Conservation (phyloP, 2,113 vertebrate species). For the Aix galericulata region DNA sequence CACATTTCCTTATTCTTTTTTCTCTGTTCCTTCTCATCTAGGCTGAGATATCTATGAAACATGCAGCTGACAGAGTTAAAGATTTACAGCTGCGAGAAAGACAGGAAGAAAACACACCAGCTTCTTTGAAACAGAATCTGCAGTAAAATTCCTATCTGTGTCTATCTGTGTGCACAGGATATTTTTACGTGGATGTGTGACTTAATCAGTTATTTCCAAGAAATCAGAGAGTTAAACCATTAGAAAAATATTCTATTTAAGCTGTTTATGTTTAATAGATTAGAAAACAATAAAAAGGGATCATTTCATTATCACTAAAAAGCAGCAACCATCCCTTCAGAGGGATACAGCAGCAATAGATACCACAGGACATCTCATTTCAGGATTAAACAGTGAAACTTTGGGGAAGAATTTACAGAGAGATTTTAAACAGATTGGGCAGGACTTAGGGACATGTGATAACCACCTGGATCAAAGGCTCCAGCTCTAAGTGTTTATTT, state of each 20-base stretch:
- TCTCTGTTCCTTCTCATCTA: neutral
- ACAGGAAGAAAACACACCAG: neutral
- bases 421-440: neutral
- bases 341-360: neutral
- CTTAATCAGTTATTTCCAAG: neutral
- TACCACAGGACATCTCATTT: neutral
- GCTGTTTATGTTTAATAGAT: neutral
- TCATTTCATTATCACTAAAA: neutral
- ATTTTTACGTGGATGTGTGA: neutral
- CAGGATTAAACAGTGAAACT: neutral
- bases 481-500: neutral
- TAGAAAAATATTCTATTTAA: neutral
- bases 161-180: neutral
- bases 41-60: neutral
- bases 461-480: neutral
- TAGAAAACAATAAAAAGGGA: slow-evolving; percentile 15
- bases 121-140: neutral
- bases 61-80: neutral
- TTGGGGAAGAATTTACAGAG: neutral
- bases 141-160: neutral
- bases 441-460: neutral
- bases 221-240: neutral
- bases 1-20: slow-evolving; percentile 19
- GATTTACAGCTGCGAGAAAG: slow-evolving; percentile 34
- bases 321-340: neutral